Base-by-base conservation (phyloP, 2,113 vertebrate species). In the Axis porcinus region DNA sequence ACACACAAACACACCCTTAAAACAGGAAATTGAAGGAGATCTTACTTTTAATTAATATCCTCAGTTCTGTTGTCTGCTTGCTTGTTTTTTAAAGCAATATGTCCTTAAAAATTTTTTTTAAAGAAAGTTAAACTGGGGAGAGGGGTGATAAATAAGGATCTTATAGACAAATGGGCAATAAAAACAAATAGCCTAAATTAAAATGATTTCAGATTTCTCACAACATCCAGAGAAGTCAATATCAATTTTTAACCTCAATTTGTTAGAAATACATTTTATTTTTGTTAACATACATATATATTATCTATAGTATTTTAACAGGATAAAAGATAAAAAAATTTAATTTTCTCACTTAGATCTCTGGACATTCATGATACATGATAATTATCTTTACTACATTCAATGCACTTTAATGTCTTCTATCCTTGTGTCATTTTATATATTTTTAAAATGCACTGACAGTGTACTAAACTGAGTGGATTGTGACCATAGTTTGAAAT, bases 111-210 rank as follows among this genome's bases (percentile, higher is more conserved):
- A 21, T 5, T 2, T 36, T 96, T 85, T 54, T 6, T 50, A 94
- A 89, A 95, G 16, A 88, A 82, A 13, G 55, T 94, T 95, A 79
- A 64, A 64, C 87, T 52, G 50, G 12, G 47, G 17, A 8, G 19
- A 27, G 36, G 50, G 33, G 50, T 83, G 23, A 74, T 62, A 94
- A 97, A 79, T 79, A 90, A 95, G 57, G 43, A 40, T 43, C 64
- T 97, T 47, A 84, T 4, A 95, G 79, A 70, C 76, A 82, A 87
- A 82, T 43, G 54, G 81, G 12, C 2, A 43, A 88, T 55, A 94
- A 94, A 36, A 90, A 55, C 58, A 88, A 82, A 94, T 27, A 93
- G 15, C 52, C 76, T 76, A 89, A 89, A 93, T 95, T 67, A 92
- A 97, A 94, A 67, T 50, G 62, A 86, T 81, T 27, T 90, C 45